Evolutionary conservation across 2,113 vertebrate genomes (phyloP), one percentile per base, ranked within the genome.

Genomic region (Orthonyx spaldingii): DNA sequence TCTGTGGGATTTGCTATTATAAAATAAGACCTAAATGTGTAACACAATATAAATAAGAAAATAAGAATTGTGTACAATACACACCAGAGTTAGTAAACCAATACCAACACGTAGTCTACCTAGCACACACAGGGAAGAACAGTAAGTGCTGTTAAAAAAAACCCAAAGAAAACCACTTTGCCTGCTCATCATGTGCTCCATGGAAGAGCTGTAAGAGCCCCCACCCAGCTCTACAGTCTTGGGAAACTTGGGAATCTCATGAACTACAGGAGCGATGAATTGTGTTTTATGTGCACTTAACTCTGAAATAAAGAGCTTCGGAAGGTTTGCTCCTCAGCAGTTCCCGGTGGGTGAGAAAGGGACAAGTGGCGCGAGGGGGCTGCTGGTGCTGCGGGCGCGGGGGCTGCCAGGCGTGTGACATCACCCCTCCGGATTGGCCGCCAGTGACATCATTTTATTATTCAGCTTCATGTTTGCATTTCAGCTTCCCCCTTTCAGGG

Each of bases 371-470:
- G 1, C 11, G 79, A 63, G 63, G 93, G 75, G 76, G 63, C 89
- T 60, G 80, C 71, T 33, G 8, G 74, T 69, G 93, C n/a, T 42
- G 57, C 15, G 89, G 91, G 68, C 84, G 82, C 6, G 1, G 84
- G 87, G 44, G 76, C 86, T 86, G 96, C 94, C 97, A 95, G 88
- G 82, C 90, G 3, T 8, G 30, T 74, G 97, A 97, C 76, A 87
- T 42, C 94, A 84, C 83, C 90, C 83, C 94, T 95, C 95, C 44
- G 57, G 82, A 98, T 96, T 98, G 98, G 98, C 94, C 97, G 83
- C 72, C 69, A 85, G 94, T 98, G 98, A 99, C 97, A 98, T 98
- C 98, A 98, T 95, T 95, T 97, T 71, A 97, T 96, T 94, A 94
- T 95, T 94, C 93, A 83, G 91, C 87, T 86, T 76, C 9, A 3